Base-by-base conservation (phyloP, 2,888 invertebrate genomes). In the Nezara viridula region DNA sequence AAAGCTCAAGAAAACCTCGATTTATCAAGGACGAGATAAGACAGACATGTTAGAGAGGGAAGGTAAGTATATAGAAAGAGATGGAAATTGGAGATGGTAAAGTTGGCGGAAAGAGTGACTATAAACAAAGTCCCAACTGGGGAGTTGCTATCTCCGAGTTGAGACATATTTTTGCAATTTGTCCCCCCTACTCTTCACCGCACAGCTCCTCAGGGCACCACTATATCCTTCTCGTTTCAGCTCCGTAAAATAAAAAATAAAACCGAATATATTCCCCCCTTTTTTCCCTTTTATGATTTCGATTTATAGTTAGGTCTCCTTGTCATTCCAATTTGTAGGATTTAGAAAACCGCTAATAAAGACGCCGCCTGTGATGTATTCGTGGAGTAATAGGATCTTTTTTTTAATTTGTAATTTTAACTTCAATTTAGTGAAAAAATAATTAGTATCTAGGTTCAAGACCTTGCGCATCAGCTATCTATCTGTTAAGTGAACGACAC, bases 51-150 rank as follows among this genome's bases (percentile, higher is more conserved):
- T 81, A 81, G 81, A 37, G 81, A 24, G 3, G 24, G 44, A 44
- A 81, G 44, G 81, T 81, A 81, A 44, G 81, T 81, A n/a, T 81
- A 44, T 47, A 81, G n/a, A 81, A 81, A 81, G 81, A 81, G 44
- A 81, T 81, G 81, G 81, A n/a, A 81, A 81, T 81, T 81, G 81
- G 44, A 81, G 81, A 81, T 81, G 81, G 44, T 81, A 44, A 81
- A 81, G 81, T 81, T 81, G 81, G 77, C 44, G 81, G 44, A 44
- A 81, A 44, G 44, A 81, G 81, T 40, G 81, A 81, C 24, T 44
- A 81, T 81, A 81, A 81, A 81, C 81, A 81, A 81, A 81, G 81
- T 44, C 81, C 81, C 81, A 81, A 37, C 32, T 44, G 66, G 66
- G 19, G 81, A 81, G 44, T 47, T 16, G 81, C 81, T 81, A 81